Evolutionary conservation across 2,113 vertebrate genomes (phyloP).

Genomic region (Arenaria interpres): DNA sequence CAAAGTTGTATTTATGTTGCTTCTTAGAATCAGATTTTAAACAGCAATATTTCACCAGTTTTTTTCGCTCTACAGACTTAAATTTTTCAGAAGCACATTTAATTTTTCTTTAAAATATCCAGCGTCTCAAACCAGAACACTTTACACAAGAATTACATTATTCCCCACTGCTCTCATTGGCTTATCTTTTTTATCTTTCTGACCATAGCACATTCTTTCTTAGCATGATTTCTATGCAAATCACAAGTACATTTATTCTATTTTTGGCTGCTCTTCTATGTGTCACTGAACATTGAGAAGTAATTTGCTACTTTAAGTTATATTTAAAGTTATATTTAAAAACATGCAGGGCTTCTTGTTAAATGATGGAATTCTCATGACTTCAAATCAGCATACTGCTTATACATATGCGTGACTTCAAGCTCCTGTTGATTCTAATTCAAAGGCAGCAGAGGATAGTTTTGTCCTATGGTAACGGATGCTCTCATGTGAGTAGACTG

Average conservation of each 20-base stretch:
- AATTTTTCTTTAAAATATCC: neutral
- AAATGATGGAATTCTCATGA: neutral
- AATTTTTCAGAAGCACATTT: neutral
- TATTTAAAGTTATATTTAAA: neutral
- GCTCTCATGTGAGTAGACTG: neutral
- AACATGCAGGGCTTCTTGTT: neutral
- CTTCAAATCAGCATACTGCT: neutral
- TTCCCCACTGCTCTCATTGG: neutral
- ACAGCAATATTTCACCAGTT: neutral
- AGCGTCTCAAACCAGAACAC: neutral
- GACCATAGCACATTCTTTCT: neutral
- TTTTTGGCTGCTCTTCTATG: neutral
- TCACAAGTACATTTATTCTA: neutral
- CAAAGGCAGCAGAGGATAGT: neutral
- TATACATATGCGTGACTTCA: neutral
- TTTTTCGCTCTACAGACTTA: neutral
- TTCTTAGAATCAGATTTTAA: neutral
- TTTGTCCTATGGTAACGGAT: neutral
- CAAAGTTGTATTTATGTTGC: neutral
- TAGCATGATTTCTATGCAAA: constrained; percentile 4
- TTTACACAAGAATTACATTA: neutral
- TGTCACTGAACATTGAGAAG: neutral
- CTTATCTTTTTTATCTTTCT: neutral
- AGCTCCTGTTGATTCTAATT: neutral
- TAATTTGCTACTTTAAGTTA: constrained; percentile 3